Percentiles rank a stretch among this genome's conserved stretches.
These are phyloP conservation scores for Mamestra configurata DNA, from an alignment of 1,140 invertebrate species.

Conservation along the genomic window DNA sequence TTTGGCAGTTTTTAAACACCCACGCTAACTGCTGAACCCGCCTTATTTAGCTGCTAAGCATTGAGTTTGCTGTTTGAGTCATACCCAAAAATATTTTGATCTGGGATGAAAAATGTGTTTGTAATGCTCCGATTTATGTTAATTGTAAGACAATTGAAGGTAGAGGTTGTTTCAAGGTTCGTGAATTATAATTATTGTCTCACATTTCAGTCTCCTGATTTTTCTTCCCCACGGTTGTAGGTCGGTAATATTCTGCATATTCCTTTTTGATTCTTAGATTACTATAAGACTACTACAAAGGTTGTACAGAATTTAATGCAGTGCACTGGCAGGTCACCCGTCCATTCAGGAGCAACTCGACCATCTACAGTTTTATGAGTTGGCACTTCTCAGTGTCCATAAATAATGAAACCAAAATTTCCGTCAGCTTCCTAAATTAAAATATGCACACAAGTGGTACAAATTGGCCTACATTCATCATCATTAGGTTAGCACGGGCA, in stretches of 20 bases:
- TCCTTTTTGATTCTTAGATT: too few relatives aligned
- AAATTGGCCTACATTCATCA: constrained; percentile 46
- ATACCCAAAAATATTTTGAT: constrained; percentile 35
- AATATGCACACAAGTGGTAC: constrained; percentile 46
- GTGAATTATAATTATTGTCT: background rate
- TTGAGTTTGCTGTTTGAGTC: constrained; percentile 20
- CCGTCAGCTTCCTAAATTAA: constrained; percentile 21
- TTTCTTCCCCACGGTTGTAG: too few relatives aligned
- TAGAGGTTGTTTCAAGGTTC: background rate
- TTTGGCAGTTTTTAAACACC: constrained; percentile 45
- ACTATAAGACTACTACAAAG: too few relatives aligned
- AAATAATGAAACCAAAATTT: constrained; percentile 25
- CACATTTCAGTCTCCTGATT: too few relatives aligned
- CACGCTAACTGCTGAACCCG: constrained; percentile 14
- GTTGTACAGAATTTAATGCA: too few relatives aligned
- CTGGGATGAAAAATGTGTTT: constrained; percentile 16
- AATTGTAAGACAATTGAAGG: background rate
- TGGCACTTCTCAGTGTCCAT: background rate
- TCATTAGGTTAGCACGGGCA: constrained; percentile 37
- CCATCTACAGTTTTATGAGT: background rate
- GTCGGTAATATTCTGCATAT: too few relatives aligned
- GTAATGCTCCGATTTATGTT: background rate
- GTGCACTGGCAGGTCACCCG: too few relatives aligned
- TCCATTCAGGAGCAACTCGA: background rate
- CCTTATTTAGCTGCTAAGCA: constrained; percentile 15